Base-by-base conservation (phyloP, 2,888 invertebrate species). In the Drosophila anceps region DNA sequence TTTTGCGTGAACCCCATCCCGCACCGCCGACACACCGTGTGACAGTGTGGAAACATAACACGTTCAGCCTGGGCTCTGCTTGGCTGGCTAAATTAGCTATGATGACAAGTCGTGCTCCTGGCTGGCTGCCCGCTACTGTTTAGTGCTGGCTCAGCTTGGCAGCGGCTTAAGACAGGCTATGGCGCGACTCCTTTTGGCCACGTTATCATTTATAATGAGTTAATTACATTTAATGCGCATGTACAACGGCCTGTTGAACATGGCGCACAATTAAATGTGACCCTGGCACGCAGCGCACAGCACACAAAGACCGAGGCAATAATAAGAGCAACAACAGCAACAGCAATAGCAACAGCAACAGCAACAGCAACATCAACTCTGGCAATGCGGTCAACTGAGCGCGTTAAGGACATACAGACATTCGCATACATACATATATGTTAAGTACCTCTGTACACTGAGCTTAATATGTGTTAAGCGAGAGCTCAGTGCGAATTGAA, bases 161-260 rank as follows among this genome's bases (percentile, higher is more conserved):
- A 67, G 71, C 66, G 69, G 86, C 88, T 84, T 85, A 88, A 84
- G 84, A 85, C 76, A 51, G 20, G 48, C 13, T 37, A 29, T 63
- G 62, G 58, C 43, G 79, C 67, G 69, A 72, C 73, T 86, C 84
- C 77, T 69, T 71, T 84, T 48, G 78, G 69, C 79, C 76, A 78
- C 83, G 90, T 87, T 87, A 90, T 87, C 90, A 87, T 90, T 87
- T 90, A 90, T 87, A 87, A 87, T 87, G 91, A 87, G 87, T 90
- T 87, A 87, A 87, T 87, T 87, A 87, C 87, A 82, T 90, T 89
- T 89, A 87, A 87, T 90, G 88, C 88, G 83, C 86, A 81, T 85
- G 86, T 90, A 77, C 77, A 84, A 89, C 84, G 84, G 88, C 86
- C 90, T 90, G 86, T 90, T 86, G 86, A 90, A 85, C 86, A 86